Conservation (phyloP, 2,113 vertebrate species). For the Garra rufa region DNA sequence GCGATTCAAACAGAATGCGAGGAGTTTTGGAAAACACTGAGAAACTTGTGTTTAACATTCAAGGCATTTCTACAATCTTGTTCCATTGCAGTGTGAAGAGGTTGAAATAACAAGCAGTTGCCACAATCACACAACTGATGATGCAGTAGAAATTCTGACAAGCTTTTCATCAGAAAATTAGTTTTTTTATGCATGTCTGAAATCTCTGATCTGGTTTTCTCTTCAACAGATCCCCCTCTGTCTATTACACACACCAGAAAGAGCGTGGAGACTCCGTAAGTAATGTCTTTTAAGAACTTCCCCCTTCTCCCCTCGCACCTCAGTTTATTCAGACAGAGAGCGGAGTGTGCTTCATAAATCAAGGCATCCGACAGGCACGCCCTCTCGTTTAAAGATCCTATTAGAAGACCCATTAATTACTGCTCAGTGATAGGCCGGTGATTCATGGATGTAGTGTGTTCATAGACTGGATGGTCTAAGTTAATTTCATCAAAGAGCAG, state of each 20-base stretch:
- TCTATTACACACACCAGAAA: slow-evolving; percentile 98
- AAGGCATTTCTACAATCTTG: neutral
- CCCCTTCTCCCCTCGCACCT: neutral
- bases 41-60: neutral
- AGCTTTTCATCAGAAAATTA: neutral
- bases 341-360: slow-evolving; percentile 22
- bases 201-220: slow-evolving; percentile 40
- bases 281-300: slow-evolving; percentile 63
- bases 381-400: slow-evolving; percentile 26
- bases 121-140: neutral
- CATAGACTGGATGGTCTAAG: neutral
- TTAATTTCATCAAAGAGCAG: slow-evolving; percentile 16
- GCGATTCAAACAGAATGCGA: neutral
- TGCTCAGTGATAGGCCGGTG: slow-evolving; percentile 5
- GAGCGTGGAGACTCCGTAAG: slow-evolving; percentile 98
- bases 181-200: neutral
- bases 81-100: neutral
- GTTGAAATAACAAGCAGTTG: neutral
- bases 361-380: slow-evolving; percentile 1
- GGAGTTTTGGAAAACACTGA: neutral
- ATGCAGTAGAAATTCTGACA: neutral
- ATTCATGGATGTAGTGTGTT: slow-evolving; percentile 7
- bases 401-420: slow-evolving; percentile 5
- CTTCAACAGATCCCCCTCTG: slow-evolving; percentile 90
- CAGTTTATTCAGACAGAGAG: neutral